These are phyloP conservation scores for Cochlearius cochlearius DNA, from an alignment of 2,113 vertebrate species.

Conservation along the genomic window DNA sequence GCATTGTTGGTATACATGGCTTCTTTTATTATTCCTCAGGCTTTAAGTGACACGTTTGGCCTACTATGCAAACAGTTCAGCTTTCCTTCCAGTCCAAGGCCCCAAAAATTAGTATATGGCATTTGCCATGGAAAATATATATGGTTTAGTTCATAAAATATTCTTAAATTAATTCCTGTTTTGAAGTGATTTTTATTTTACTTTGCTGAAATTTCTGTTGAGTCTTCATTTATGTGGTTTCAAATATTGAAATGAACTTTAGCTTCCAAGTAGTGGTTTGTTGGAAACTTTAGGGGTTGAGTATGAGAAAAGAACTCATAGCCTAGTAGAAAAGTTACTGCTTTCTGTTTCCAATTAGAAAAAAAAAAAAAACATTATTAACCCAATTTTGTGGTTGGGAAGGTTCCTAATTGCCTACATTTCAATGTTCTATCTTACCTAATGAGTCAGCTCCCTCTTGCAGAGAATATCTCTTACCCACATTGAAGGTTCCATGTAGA, in stretches of 20 bases:
- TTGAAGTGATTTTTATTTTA: not conserved
- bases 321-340: not conserved
- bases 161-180: not conserved
- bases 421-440: not conserved
- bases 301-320: not conserved
- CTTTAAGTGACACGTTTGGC: not conserved
- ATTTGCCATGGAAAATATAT: not conserved
- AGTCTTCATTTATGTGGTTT: not conserved
- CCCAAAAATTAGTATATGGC: not conserved
- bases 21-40: not conserved
- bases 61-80: not conserved
- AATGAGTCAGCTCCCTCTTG: not conserved
- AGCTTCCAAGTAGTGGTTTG: not conserved
- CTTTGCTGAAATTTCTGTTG: not conserved
- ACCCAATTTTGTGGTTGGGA: not conserved
- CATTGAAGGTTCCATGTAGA: not conserved
- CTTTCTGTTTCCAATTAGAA: not conserved
- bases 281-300: not conserved
- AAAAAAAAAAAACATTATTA: not conserved
- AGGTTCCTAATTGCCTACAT: not conserved
- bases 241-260: not conserved
- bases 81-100: not conserved
- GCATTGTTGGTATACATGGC: not conserved
- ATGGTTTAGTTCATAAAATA: accelerated
- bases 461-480: not conserved